Base-by-base conservation (phyloP, 2,797 vertebrate species). In the Betta splendens region DNA sequence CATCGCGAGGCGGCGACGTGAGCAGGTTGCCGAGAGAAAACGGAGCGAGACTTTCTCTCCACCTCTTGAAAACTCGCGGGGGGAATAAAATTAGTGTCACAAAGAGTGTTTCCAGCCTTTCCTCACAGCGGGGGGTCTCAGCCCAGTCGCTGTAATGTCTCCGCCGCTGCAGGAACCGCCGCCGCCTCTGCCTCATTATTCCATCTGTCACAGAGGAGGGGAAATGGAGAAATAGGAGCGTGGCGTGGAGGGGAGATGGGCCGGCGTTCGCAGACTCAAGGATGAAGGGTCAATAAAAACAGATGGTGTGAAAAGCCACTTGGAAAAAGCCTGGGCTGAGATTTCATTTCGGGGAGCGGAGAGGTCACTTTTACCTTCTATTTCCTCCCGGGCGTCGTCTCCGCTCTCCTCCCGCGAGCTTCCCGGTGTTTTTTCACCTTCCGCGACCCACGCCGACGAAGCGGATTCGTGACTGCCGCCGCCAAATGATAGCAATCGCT, bases 261-360 rank as follows among this genome's bases (percentile, higher is more conserved):
- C 33, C 2, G 2, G 25, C 9, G 10, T 49, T 71, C 68, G 76
- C 47, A 51, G 50, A 47, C 66, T 49, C 61, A 59, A 70, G 66
- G 69, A 72, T 62, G 64, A 77, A 47, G 74, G 75, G 81, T 88
- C 81, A 79, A 61, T 66, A 49, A 61, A 83, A 79, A 61, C 70
- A 80, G 65, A 77, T 55, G 60, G 59, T 3, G 18, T 32, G 42
- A 72, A 59, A 77, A 57, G 35, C 46, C 47, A 32, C 46, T 70
- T 48, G 2, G 18, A 21, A 64, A 33, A 56, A 65, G 23, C 25
- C 39, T 53, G 58, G 18, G 31, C 51, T 28, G 66, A 56, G 64
- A 66, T 63, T 79, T 35, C 66, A 63, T 79, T 70, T 73, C 51
- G 56, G 47, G 37, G 69, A 75, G 69, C 56, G 51, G 29, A 43